Evolutionary conservation across 2,113 vertebrate genomes (phyloP), one percentile per base, ranked within the genome.

Genomic region (Carettochelys insculpta): DNA sequence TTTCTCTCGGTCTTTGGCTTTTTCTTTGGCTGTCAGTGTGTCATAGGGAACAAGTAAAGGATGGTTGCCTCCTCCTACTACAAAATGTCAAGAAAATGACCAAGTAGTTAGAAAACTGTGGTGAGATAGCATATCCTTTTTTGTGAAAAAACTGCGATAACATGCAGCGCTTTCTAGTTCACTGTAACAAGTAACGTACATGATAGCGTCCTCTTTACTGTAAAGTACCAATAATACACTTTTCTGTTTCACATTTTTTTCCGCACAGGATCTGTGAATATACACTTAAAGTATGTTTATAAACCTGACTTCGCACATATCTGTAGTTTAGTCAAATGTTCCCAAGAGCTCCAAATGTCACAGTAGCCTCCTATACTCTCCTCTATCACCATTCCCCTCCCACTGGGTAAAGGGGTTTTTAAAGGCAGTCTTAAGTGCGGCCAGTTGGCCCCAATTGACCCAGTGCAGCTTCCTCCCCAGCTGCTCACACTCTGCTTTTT

Each of bases 1-100:
- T 97, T 99, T 99, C 90, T 99, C 99, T 96, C 98, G 97, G 94
- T 99, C 99, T 95, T 98, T 99, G 89, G 98, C 98, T 97, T 99
- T 99, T 97, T 99, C 99, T 98, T 99, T 99, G 96, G 99, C 99
- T 61, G 99, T 99, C 90, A 99, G 94, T 0, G 99, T 99, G 87
- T 99, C 99, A 11, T 99, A 99, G 31, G 99, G 99, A 73, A 99
- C 99, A 93, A 99, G 97, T 83, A 99, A 96, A 17, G 99, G 99
- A 93, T 99, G 99, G 86, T 98, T 99, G 90, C 99, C 99, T 87
- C 99, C 99, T 94, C 99, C 99, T 99, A 97, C 93, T 94, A 92
- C 22, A 6, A 31, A 92, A 86, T 5, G 90, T 83, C 16, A 88
- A 91, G 58, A 96, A 29, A 94, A 94, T 86, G 83, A 92, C 48